These are phyloP conservation scores for Raillietiella orientalis DNA, from an alignment of 2,888 invertebrate species.

Conservation along the genomic window DNA sequence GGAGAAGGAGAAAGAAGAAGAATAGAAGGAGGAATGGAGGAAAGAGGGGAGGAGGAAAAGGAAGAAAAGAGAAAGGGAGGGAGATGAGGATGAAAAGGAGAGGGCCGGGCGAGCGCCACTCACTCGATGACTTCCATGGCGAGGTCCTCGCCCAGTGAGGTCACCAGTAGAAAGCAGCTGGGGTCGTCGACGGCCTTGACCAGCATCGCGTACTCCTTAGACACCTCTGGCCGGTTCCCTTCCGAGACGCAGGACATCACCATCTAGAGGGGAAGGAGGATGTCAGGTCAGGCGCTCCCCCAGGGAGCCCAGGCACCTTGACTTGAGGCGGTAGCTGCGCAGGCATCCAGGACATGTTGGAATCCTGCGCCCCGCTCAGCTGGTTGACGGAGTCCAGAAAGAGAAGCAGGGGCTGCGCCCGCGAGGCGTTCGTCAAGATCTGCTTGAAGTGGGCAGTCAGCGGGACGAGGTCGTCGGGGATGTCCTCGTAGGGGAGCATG, in stretches of 20 bases:
- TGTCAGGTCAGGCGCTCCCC: too few species aligned
- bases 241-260: constrained; percentile 71
- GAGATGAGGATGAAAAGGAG: too few species aligned
- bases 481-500: constrained; percentile 61
- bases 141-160: constrained; percentile 60
- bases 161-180: constrained; percentile 63
- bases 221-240: constrained; percentile 50
- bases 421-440: constrained; percentile 42
- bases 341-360: constrained; percentile 85
- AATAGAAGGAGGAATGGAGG: too few species aligned
- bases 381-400: constrained; percentile 92
- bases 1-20: too few species aligned
- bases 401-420: constrained; percentile 46
- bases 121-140: constrained; percentile 67
- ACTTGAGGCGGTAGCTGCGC: constrained; percentile 57
- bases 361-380: constrained; percentile 67
- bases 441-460: constrained; percentile 86
- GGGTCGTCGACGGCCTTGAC: constrained; percentile 59
- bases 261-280: constrained; percentile 21
- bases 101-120: too few species aligned
- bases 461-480: constrained; percentile 83
- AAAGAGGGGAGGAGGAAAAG: too few species aligned
- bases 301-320: too few species aligned
- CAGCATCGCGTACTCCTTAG: constrained; percentile 51
- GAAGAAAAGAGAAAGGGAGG: too few species aligned